Conservation (phyloP, 2,888 invertebrate species). For the Rambutsinella grinnellia region DNA sequence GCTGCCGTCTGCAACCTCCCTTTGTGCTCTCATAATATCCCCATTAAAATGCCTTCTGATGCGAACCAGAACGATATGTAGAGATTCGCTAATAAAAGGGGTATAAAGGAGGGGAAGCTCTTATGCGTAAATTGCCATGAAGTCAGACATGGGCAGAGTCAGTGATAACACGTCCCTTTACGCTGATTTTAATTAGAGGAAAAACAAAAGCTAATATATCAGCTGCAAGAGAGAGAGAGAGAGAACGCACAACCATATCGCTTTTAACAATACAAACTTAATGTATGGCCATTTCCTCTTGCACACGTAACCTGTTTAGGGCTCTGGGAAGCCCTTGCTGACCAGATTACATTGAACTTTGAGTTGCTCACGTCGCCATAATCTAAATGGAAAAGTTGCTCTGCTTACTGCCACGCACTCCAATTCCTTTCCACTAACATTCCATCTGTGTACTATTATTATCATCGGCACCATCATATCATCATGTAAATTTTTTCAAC, state of each 20-base stretch:
- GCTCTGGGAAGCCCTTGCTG: constrained; percentile 40
- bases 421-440: not conserved
- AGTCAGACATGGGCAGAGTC: not conserved
- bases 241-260: not conserved
- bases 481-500: constrained; percentile 19
- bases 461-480: constrained; percentile 14
- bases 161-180: constrained; percentile 38
- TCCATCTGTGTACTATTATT: not conserved
- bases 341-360: constrained; percentile 54
- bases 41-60: not conserved
- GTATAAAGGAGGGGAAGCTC: not conserved
- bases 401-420: constrained; percentile 20
- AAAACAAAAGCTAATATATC: not conserved
- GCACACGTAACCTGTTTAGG: constrained; percentile 46
- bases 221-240: not conserved
- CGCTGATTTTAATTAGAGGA: not conserved
- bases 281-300: constrained; percentile 18
- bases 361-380: constrained; percentile 12
- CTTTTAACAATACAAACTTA: not conserved
- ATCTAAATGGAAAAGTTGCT: not conserved
- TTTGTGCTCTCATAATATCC: constrained; percentile 44
- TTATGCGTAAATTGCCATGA: not conserved
- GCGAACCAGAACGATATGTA: constrained; percentile 32
- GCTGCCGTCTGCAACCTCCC: not conserved
- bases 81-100: not conserved